Evolutionary conservation across 2,797 vertebrate genomes (phyloP).

Genomic region (Lagodon rhomboides): DNA sequence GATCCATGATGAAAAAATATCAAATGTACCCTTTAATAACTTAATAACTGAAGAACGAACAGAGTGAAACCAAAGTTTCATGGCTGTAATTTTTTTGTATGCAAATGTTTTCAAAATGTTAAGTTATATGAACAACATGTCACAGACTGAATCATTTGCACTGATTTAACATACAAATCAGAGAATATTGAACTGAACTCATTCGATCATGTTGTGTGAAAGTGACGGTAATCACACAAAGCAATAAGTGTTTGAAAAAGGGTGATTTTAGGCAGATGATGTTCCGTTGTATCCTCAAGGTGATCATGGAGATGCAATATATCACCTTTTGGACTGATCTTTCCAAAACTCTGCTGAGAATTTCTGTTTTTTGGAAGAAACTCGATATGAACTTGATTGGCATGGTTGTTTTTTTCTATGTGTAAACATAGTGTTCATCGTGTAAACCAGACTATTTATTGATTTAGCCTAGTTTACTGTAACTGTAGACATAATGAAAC

Average conservation of each 20-base stretch:
- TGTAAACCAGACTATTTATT: conserved; percentile 57
- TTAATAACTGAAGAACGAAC: conserved; percentile 14
- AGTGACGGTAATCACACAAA: conserved; percentile 32
- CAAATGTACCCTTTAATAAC: neutral
- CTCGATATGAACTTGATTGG: conserved; percentile 17
- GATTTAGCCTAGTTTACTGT: conserved; percentile 61
- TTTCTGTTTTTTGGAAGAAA: conserved; percentile 34
- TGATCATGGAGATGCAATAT: conserved; percentile 53
- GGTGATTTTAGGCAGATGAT: conserved; percentile 54
- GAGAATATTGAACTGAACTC: conserved; percentile 6
- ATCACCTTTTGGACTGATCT: conserved; percentile 35
- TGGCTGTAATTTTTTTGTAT: conserved; percentile 9
- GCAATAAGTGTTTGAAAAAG: conserved; percentile 60
- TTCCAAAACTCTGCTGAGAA: conserved; percentile 24
- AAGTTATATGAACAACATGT: neutral
- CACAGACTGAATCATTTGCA: conserved; percentile 11
- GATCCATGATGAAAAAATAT: too few species aligned
- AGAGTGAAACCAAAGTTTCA: conserved; percentile 49
- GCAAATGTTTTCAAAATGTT: conserved; percentile 16
- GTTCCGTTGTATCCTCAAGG: conserved; percentile 26
- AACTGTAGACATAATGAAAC: conserved; percentile 47
- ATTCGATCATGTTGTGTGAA: conserved; percentile 33
- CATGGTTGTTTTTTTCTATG: conserved; percentile 48
- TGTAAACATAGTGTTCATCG: conserved; percentile 48
- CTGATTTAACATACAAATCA: conserved; percentile 10